Percentiles rank a stretch among this genome's conserved stretches.
Evolutionary conservation across 2,797 vertebrate species (phyloP).

Genomic region (Halcyon leucocephala): DNA sequence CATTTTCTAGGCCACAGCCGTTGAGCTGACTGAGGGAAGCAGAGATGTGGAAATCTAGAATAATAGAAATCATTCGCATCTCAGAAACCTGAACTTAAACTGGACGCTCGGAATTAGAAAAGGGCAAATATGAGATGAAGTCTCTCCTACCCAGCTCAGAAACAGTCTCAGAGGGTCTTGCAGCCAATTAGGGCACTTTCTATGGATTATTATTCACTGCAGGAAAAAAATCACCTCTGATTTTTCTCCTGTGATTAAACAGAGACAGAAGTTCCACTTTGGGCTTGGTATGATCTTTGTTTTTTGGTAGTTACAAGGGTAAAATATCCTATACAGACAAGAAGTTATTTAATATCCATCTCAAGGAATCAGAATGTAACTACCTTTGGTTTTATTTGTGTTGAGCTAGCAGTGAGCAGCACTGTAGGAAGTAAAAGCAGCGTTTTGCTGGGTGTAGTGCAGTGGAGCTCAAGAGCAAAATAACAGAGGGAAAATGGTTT

Average conservation of each 20-base stretch:
- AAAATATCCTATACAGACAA: neutral
- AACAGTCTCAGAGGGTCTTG: neutral
- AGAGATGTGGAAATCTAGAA: neutral
- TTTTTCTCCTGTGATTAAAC: neutral
- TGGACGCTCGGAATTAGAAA: neutral
- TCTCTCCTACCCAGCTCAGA: neutral
- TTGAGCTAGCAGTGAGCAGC: neutral
- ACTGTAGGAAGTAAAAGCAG: neutral
- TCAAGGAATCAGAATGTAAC: neutral
- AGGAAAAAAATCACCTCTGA: neutral
- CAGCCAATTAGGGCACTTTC: neutral
- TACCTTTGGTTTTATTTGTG: neutral
- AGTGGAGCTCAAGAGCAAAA: neutral
- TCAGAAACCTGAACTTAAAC: neutral
- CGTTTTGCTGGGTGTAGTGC: neutral
- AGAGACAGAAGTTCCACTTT: neutral
- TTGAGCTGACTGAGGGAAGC: neutral
- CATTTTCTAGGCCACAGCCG: conserved; percentile 28
- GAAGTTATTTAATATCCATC: neutral
- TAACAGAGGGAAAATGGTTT: neutral
- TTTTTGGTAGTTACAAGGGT: neutral
- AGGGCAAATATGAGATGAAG: neutral
- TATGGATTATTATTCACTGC: neutral
- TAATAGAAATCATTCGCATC: neutral
- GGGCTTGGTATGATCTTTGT: neutral